These are phyloP conservation scores for Lagopus leucura DNA, from an alignment of 2,113 vertebrate species.

Conservation along the genomic window DNA sequence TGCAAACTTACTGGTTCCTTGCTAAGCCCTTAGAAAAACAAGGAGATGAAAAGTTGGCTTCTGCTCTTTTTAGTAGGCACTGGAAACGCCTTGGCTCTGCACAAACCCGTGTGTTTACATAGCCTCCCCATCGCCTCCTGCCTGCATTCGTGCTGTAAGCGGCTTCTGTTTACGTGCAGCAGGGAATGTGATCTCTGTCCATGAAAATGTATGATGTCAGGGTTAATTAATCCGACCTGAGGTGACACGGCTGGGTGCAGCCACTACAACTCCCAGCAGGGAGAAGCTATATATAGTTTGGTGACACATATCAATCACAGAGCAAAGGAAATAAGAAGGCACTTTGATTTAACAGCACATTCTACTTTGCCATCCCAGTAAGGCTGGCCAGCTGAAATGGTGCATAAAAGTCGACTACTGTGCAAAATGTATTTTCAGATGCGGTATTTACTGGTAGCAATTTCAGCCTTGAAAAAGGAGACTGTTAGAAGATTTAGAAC, in stretches of 20 bases:
- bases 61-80: constrained; percentile 46
- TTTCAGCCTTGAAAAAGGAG: background rate
- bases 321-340: constrained; percentile 25
- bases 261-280: background rate
- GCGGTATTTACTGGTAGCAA: background rate
- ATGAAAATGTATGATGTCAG: constrained; percentile 49
- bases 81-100: constrained; percentile 17
- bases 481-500: background rate
- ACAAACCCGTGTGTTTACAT: constrained; percentile 34
- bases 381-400: background rate
- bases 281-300: constrained; percentile 8
- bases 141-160: background rate
- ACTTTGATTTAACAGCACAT: constrained; percentile 8
- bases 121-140: background rate
- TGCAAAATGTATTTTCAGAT: background rate
- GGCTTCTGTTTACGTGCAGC: constrained; percentile 48
- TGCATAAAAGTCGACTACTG: background rate
- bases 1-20: constrained; percentile 56
- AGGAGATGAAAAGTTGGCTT: constrained; percentile 59
- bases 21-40: constrained; percentile 70
- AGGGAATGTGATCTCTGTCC: constrained; percentile 51
- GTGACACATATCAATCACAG: background rate
- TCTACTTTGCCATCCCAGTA: background rate
- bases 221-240: constrained; percentile 64
- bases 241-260: constrained; percentile 8